Base-by-base conservation (phyloP, 2,113 vertebrate genomes). In the Mugil cephalus region DNA sequence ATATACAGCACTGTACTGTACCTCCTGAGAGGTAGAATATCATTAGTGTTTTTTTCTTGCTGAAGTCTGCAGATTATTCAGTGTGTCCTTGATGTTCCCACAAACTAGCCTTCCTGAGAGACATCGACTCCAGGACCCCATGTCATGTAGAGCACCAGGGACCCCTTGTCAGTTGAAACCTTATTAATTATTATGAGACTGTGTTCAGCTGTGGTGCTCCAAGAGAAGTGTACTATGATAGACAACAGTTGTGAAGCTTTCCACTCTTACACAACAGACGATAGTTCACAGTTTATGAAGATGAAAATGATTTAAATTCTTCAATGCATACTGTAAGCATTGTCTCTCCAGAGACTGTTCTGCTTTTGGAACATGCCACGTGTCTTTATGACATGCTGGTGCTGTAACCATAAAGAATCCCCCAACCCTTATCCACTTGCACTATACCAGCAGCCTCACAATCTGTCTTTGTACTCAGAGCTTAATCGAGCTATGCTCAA, bases 11-110 rank as follows among this genome's bases (percentile, higher is more conserved):
- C 40, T n/a, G 63, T 54, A 63, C 24, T 12, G 18, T 35, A 45
- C 67, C 61, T 61, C 40, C 59, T 60, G 40, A 72, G 38, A 42
- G 67, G 34, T 35, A 67, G 18, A 76, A 62, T 67, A 61, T 40
- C 50, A 50, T 82, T 62, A 52, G 50, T 34, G 50, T 8, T 13
- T 19, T 52, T 35, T 77, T 21, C n/a, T 50, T 69, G 45, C 53
- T 65, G 60, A 72, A 21, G 51, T 77, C 59, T 40, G 65, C 50
- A 74, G 36, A 66, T 66, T 63, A 63, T 58, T 73, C 38, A 36
- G 45, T 38, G 6, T 14, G 36, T 63, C 46, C 64, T 34, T 59
- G 46, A 19, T 75, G 58, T 24, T 30, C 13, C 39, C 45, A 54
- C 24, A 66, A 53, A 69, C 42, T 50, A 34, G 15, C 12, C 48